Conservation (phyloP, 2,797 vertebrate genomes). For the Lagorchestes hirsutus region DNA sequence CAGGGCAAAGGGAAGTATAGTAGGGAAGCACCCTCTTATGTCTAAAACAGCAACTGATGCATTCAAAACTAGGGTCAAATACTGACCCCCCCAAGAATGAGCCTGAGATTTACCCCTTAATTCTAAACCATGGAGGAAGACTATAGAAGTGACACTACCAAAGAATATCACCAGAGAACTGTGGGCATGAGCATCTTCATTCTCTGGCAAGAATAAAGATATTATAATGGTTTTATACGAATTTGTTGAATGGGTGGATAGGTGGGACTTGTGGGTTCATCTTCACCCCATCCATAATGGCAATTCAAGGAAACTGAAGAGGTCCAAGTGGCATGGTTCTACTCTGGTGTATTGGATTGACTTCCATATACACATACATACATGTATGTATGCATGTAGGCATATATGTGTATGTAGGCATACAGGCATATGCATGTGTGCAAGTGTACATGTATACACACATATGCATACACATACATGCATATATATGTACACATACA, state of each 20-base stretch:
- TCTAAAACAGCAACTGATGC: neutral
- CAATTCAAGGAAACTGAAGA: neutral
- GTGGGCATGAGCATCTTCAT: neutral
- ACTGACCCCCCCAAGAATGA: neutral
- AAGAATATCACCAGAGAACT: neutral
- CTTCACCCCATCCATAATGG: neutral
- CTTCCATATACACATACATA: neutral
- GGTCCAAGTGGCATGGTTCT: neutral
- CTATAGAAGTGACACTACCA: neutral
- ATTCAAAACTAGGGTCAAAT: neutral
- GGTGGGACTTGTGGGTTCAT: neutral
- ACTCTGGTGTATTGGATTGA: neutral
- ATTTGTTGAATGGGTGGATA: neutral
- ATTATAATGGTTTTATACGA: neutral
- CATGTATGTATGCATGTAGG: too few relatives aligned
- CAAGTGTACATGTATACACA: too few relatives aligned
- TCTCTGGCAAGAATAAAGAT: neutral
- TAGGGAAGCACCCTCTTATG: neutral
- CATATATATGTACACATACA: too few relatives aligned
- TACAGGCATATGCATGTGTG: too few relatives aligned
- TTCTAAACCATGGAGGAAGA: neutral
- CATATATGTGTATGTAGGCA: too few relatives aligned
- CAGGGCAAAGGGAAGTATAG: neutral
- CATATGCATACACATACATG: too few relatives aligned
- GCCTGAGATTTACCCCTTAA: neutral